A percentile compares a stretch with the other conserved stretches of the same genome.
Conservation (phyloP, 2,797 vertebrate species). For the Hydrophis major region DNA sequence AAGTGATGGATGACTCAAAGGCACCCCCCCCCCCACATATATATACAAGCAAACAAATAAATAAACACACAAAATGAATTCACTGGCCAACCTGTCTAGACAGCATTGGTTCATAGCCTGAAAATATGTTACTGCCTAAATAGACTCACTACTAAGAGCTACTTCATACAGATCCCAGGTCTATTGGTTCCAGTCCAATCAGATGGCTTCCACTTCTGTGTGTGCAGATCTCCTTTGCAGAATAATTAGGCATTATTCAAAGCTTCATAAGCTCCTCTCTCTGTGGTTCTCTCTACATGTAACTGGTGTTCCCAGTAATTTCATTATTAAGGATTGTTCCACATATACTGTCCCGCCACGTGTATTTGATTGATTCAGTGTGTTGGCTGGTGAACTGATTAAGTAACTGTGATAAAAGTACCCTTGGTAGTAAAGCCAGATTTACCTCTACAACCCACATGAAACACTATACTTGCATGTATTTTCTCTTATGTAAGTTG, state of each 20-base stretch:
- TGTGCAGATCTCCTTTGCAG: not conserved
- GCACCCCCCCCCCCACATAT: not conserved
- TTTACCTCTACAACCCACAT: not conserved
- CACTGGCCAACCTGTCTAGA: not conserved
- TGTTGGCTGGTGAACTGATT: not conserved
- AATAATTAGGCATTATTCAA: not conserved
- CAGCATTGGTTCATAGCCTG: not conserved
- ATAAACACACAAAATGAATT: not conserved
- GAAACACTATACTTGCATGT: not conserved
- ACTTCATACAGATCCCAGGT: no score
- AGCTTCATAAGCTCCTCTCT: not conserved
- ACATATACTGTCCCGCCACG: not conserved
- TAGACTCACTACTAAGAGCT: not conserved
- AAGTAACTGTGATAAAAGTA: not conserved
- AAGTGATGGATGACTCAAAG: not conserved
- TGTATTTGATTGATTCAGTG: not conserved
- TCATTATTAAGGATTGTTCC: not conserved
- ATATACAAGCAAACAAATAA: no score
- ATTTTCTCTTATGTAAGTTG: not conserved
- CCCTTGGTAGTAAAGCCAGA: not conserved
- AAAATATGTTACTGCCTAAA: not conserved
- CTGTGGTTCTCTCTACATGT: not conserved
- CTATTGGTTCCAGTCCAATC: not conserved
- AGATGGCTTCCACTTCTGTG: not conserved
- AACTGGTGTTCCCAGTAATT: not conserved